These are phyloP conservation scores for Andrena camellia DNA, from an alignment of 2,888 invertebrate genomes.

Conservation along the genomic window DNA sequence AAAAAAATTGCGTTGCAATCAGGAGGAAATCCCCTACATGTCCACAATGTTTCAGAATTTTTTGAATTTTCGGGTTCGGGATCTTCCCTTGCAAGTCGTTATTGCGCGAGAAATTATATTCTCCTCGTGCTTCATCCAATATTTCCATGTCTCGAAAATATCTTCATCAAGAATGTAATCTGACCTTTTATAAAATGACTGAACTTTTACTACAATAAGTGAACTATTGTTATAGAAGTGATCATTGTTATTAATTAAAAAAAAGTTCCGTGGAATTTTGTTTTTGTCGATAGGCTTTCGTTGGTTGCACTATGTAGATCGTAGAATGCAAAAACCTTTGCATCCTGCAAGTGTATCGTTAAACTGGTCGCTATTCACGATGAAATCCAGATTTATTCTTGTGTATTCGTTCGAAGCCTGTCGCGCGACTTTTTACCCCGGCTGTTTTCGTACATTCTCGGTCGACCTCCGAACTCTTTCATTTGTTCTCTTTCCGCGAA, in stretches of 20 bases:
- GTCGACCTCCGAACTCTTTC: slow-evolving; percentile 70
- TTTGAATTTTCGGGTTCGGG: no score
- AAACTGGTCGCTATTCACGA: slow-evolving; percentile 46
- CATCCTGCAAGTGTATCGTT: slow-evolving; percentile 43
- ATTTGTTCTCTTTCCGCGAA: slow-evolving; percentile 35
- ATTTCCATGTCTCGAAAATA: no score
- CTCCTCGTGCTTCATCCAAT: no score
- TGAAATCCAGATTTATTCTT: slow-evolving; percentile 62
- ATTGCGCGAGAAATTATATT: no score
- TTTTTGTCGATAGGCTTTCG: neutral
- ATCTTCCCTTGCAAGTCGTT: no score
- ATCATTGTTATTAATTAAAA: neutral
- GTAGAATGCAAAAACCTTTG: slow-evolving; percentile 27
- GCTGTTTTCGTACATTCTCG: slow-evolving; percentile 67
- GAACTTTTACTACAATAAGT: no score
- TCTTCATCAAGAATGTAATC: no score
- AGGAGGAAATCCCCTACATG: no score
- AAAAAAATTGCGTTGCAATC: no score
- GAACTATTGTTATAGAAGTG: no score
- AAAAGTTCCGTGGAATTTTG: neutral
- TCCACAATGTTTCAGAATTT: no score
- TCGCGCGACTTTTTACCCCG: slow-evolving; percentile 62
- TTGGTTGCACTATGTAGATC: slow-evolving; percentile 14
- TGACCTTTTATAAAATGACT: no score
- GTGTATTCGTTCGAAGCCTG: slow-evolving; percentile 62